Percentiles rank a stretch among this genome's conserved stretches.
These are phyloP conservation scores for Mergus octosetaceus DNA, from an alignment of 2,797 vertebrate genomes.

Conservation along the genomic window DNA sequence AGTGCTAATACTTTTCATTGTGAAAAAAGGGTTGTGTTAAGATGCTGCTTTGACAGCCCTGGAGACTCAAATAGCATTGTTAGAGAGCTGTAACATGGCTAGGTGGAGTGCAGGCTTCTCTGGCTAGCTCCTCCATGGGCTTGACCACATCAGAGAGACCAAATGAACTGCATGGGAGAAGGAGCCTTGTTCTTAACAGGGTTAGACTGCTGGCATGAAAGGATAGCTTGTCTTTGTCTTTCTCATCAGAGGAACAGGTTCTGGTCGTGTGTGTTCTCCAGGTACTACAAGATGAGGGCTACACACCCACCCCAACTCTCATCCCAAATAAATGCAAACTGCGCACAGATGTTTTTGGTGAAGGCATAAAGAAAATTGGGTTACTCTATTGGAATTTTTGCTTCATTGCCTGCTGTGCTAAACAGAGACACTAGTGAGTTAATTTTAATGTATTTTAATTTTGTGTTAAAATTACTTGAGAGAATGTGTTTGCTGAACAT, in stretches of 20 bases:
- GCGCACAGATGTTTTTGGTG: neutral
- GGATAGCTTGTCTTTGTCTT: neutral
- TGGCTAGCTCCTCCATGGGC: neutral
- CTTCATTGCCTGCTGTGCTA: neutral
- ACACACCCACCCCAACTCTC: neutral
- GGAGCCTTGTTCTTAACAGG: neutral
- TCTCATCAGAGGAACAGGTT: neutral
- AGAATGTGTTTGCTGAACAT: neutral
- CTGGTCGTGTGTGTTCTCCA: accelerated
- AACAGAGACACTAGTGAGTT: neutral
- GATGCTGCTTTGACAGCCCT: neutral
- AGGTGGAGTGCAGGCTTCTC: neutral
- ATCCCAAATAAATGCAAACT: neutral
- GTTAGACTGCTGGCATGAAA: neutral
- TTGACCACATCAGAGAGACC: accelerated
- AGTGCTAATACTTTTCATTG: constrained; percentile 17
- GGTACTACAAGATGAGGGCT: neutral
- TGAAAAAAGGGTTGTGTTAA: neutral
- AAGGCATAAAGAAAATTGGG: neutral
- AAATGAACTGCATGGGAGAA: neutral
- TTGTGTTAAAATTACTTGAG: neutral
- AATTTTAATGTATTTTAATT: neutral
- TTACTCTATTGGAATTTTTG: neutral
- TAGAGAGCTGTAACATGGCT: neutral
- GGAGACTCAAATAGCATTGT: neutral